phyloP scores from a whole-genome alignment of 2,797 vertebrate species.

The Cichlasoma orientale region DNA sequence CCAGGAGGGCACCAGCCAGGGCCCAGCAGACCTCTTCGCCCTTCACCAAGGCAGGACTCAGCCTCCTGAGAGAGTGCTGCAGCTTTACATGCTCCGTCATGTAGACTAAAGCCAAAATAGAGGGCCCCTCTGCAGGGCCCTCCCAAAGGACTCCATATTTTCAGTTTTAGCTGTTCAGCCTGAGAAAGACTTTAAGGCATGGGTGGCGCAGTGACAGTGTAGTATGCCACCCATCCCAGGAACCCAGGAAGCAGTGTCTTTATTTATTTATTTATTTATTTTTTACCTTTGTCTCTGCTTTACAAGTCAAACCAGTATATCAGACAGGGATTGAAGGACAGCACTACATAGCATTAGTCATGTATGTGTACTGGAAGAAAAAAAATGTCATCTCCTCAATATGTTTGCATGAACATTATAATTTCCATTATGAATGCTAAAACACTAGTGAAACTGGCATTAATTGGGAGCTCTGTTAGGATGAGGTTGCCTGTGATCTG shows the following conservation, averaged over 20 bases:
- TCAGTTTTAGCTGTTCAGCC: conserved; percentile 45
- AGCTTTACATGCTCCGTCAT: conserved; percentile 90
- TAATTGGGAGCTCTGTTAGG: conserved; percentile 18
- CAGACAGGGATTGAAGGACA: neutral
- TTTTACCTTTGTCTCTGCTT: neutral
- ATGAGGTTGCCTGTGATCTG: conserved; percentile 9
- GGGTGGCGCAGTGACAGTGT: neutral
- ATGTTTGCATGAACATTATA: conserved; percentile 26
- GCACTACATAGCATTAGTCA: conserved; percentile 1
- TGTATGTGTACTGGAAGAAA: neutral
- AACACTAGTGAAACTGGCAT: conserved; percentile 53
- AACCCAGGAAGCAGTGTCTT: neutral
- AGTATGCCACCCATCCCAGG: conserved; percentile 5
- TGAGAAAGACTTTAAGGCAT: conserved; percentile 28
- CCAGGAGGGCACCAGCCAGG: conserved; percentile 74
- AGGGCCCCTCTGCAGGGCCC: neutral
- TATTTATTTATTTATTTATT: conserved; percentile 12
- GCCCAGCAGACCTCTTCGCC: conserved; percentile 82
- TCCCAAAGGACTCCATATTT: conserved; percentile 33
- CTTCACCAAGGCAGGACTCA: conserved; percentile 85
- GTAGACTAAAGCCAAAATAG: conserved; percentile 67
- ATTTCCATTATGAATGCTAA: conserved; percentile 27
- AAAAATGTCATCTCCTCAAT: conserved; percentile 24
- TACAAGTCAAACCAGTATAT: neutral
- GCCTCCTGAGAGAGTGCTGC: conserved; percentile 89